Evolutionary conservation across 2,113 vertebrate species (phyloP), one percentile per base, ranked within the genome.

Genomic region (Pseudopodoces humilis): DNA sequence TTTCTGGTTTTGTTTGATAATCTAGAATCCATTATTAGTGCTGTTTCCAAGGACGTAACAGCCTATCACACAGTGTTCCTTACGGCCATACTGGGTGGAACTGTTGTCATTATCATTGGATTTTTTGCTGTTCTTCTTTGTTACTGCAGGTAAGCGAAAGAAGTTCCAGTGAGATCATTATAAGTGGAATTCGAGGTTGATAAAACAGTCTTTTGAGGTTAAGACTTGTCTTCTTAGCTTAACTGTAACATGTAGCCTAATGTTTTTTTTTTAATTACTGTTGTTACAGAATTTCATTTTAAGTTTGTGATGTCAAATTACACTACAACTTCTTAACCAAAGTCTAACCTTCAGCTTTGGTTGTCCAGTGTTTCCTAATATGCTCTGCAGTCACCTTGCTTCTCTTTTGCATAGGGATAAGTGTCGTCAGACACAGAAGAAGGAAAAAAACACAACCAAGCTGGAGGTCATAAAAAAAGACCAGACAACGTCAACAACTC

Each of bases 401-500:
- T 88, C 76, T 92, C 80, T 87, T 90, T 83, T 88, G 31, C 39
- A 13, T 91, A 99, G 99, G 96, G 97, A 98, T 94, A 98, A 98
- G 60, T 96, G 97, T 82, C 97, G 63, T 70, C 95, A 59, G 79
- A 97, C 98, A 18, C 97, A 96, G 86, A 98, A 96, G 86, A 98
- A 97, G 83, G 97, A 98, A 86, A 97, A 95, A 30, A 98, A 93
- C 74, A 97, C 98, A 83, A 98, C 99, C 33, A 99, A 98, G 95
- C 98, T 99, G 77, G 98, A 98, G 1, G 98, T 98, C 44, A 97
- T 99, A 64, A 99, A 99, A 86, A 99, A 98, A 95, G 99, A 99
- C 94, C 99, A 99, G 96, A 99, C 98, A 81, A 99, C 99, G 3
- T 99, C 99, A 92, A 99, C 99, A 78, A 98, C 98, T 92, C 99